phyloP scores from a whole-genome alignment of 2,888 invertebrate species.

The Drosophila kuntzei region DNA sequence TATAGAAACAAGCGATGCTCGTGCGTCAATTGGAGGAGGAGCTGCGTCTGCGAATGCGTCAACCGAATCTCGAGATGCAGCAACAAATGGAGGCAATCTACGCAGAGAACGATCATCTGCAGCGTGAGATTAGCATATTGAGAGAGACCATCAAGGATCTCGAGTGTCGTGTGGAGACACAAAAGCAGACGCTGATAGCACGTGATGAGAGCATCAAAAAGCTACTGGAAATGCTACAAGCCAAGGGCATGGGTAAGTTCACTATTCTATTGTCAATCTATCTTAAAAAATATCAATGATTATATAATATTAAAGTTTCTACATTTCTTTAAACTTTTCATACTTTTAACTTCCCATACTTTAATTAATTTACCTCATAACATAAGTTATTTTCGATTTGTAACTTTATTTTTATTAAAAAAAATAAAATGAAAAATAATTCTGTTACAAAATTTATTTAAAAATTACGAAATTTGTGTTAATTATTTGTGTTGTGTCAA shows the following conservation, averaged over 20 bases:
- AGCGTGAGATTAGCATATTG: conserved; percentile 95
- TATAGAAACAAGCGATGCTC: conserved; percentile 97
- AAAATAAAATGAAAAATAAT: too few species aligned
- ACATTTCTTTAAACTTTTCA: too few species aligned
- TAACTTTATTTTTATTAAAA: too few species aligned
- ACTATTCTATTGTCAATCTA: too few species aligned
- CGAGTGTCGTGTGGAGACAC: conserved; percentile 98
- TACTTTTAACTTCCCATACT: too few species aligned
- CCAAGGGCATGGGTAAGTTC: conserved; percentile 97
- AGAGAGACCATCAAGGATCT: conserved; percentile 98
- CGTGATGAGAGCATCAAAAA: conserved; percentile 99
- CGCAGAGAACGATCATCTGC: conserved; percentile 97
- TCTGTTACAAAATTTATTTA: too few species aligned
- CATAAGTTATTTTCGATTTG: too few species aligned
- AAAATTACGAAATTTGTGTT: too few species aligned
- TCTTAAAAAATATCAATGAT: too few species aligned
- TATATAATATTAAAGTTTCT: too few species aligned
- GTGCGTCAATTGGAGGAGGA: conserved; percentile 97
- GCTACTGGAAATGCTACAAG: conserved; percentile 98
- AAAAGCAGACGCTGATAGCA: conserved; percentile 98
- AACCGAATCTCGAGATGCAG: conserved; percentile 95
- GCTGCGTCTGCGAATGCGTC: conserved; percentile 93
- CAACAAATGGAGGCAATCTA: conserved; percentile 96
- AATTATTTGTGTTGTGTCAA: too few species aligned
- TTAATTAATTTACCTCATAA: too few species aligned